Evolutionary conservation across 1,140 invertebrate genomes (phyloP).

Genomic region (Augochlora pura): DNA sequence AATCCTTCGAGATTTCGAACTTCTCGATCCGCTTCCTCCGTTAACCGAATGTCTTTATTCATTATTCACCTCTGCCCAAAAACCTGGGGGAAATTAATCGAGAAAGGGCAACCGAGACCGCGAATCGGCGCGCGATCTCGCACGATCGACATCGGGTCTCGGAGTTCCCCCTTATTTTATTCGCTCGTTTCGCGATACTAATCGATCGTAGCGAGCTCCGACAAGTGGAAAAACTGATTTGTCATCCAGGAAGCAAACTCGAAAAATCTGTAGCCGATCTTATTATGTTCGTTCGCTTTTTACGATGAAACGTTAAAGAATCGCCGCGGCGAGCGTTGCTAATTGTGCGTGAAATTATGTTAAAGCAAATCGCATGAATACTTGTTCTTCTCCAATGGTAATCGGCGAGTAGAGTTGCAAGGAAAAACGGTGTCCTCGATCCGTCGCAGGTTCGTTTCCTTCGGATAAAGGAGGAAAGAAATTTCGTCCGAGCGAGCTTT

Average conservation of each 20-base stretch:
- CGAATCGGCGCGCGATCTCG: no score
- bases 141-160: neutral
- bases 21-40: constrained; percentile 25
- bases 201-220: no score
- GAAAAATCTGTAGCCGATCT: no score
- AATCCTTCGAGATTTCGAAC: constrained; percentile 44
- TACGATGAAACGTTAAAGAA: neutral
- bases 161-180: neutral
- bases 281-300: neutral
- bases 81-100: constrained; percentile 23
- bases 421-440: constrained; percentile 2
- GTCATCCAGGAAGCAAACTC: no score
- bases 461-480: neutral
- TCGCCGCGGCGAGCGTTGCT: neutral
- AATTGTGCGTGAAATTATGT: neutral
- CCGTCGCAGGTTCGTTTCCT: neutral
- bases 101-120: neutral
- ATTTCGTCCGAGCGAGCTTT: neutral
- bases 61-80: constrained; percentile 20
- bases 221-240: no score
- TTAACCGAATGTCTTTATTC: constrained; percentile 23
- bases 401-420: constrained; percentile 6
- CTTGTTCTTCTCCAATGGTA: neutral
- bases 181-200: neutral
- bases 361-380: neutral